phyloP scores from a whole-genome alignment of 2,888 invertebrate genomes.

The Epinotia demarniana region DNA sequence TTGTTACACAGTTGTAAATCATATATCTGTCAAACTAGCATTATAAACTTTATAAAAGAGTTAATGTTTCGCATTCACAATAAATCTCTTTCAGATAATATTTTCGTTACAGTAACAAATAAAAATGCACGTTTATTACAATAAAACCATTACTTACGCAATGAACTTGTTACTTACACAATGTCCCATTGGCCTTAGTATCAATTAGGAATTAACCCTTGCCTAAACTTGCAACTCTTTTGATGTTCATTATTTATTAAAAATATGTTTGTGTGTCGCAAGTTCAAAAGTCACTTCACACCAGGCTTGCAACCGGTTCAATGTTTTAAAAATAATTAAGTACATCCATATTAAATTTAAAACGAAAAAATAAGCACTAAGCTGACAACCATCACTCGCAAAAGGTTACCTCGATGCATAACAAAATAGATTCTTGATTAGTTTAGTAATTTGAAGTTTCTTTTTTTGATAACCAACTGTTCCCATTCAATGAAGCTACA shows the following conservation, averaged over 20 bases:
- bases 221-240: too few relatives aligned
- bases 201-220: neutral
- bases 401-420: neutral
- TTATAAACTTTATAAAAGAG: too few relatives aligned
- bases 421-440: neutral
- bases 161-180: too few relatives aligned
- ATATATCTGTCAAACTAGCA: neutral
- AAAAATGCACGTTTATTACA: neutral
- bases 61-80: too few relatives aligned
- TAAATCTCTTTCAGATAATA: too few relatives aligned
- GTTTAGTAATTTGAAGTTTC: neutral
- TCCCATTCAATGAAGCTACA: too few relatives aligned
- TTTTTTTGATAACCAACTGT: neutral
- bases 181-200: neutral
- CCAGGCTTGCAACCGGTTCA: neutral
- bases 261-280: neutral
- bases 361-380: neutral
- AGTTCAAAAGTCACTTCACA: constrained; percentile 5
- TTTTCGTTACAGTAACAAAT: neutral
- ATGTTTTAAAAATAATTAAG: neutral
- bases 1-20: neutral
- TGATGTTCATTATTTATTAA: too few relatives aligned
- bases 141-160: neutral
- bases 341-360: neutral
- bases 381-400: neutral